Percentiles rank a stretch among this genome's conserved stretches.
Evolutionary conservation across 2,888 invertebrate species (phyloP).

Genomic region (Athrips mouffetella): DNA sequence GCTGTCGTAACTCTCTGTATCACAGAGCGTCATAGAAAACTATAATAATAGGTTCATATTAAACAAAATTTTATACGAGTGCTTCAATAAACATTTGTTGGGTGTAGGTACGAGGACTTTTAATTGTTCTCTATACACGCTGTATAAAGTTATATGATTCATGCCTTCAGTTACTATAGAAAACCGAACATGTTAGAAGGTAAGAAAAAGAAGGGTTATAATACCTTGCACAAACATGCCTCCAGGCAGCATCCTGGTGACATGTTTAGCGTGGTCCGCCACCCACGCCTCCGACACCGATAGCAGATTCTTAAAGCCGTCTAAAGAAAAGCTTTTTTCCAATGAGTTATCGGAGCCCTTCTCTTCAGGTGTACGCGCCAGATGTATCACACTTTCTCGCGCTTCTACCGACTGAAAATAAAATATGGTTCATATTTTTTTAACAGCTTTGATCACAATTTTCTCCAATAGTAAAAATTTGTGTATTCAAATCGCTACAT

Average conservation of each 20-base stretch:
- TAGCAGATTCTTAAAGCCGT: conserved; percentile 65
- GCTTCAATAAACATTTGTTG: too few species aligned
- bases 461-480: neutral
- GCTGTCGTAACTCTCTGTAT: too few species aligned
- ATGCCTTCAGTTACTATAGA: too few species aligned
- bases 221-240: conserved; percentile 84
- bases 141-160: too few species aligned
- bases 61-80: too few species aligned
- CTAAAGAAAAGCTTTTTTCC: conserved; percentile 50
- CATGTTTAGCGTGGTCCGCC: conserved; percentile 90
- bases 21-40: too few species aligned
- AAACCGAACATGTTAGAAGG: too few species aligned
- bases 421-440: neutral
- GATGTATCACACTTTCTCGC: conserved; percentile 87
- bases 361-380: conserved; percentile 86
- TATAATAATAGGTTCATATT: too few species aligned
- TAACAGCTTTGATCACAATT: neutral
- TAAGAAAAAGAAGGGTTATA: too few species aligned
- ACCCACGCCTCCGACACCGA: conserved; percentile 83
- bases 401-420: conserved; percentile 77
- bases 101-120: too few species aligned
- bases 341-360: conserved; percentile 52
- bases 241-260: conserved; percentile 93
- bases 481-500: conserved; percentile 30
- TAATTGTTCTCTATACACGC: too few species aligned